A percentile compares a stretch with the other conserved stretches of the same genome.
Conservation (phyloP, 2,113 vertebrate species). For the Naja naja region DNA sequence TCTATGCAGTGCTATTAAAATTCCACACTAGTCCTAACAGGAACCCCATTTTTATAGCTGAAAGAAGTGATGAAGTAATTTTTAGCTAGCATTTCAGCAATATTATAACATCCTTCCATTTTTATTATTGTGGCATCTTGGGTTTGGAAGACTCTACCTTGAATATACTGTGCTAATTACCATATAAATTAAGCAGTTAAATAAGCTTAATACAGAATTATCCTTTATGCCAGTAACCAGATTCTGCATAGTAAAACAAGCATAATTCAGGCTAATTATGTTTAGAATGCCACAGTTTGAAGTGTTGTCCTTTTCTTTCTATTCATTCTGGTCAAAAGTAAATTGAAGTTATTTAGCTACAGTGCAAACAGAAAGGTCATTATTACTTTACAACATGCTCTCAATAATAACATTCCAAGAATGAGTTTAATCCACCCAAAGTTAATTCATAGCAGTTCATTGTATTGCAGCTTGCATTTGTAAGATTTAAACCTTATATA, state of each 20-base stretch:
- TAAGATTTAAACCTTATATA: constrained; percentile 64
- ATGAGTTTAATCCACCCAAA: constrained; percentile 67
- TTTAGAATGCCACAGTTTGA: constrained; percentile 56
- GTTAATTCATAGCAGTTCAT: constrained; percentile 70
- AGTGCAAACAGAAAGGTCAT: constrained; percentile 74
- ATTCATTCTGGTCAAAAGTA: constrained; percentile 67
- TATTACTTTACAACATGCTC: constrained; percentile 61
- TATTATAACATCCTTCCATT: constrained; percentile 67
- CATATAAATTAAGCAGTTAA: constrained; percentile 77
- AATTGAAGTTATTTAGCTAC: constrained; percentile 70
- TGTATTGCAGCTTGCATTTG: constrained; percentile 69
- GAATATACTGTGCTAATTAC: constrained; percentile 69
- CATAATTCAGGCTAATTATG: constrained; percentile 56
- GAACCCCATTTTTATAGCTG: constrained; percentile 70
- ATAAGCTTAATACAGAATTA: constrained; percentile 58
- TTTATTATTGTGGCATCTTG: constrained; percentile 69
- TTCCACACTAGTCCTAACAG: constrained; percentile 75
- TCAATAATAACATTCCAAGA: constrained; percentile 65
- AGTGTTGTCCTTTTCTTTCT: constrained; percentile 61
- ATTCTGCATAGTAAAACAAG: constrained; percentile 63
- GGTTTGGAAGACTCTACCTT: constrained; percentile 72
- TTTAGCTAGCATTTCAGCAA: constrained; percentile 74
- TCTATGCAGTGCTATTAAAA: constrained; percentile 76
- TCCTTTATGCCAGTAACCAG: constrained; percentile 61
- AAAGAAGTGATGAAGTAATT: constrained; percentile 73